Base-by-base conservation (phyloP, 1,140 invertebrate genomes). In the Drosophila asahinai region DNA sequence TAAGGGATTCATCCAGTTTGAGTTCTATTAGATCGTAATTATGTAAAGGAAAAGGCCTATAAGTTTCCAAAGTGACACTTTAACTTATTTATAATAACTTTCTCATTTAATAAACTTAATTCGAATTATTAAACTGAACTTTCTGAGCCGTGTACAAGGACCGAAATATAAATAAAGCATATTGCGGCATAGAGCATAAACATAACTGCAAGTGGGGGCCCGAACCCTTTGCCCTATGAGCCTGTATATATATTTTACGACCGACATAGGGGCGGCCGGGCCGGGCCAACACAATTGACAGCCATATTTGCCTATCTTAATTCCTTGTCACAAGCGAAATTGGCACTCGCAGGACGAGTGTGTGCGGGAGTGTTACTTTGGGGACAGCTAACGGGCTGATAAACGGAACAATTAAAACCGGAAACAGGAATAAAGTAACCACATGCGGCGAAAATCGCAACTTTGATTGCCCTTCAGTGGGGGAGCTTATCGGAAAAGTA, bases 291-390 rank as follows among this genome's bases (percentile, higher is more conserved):
- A 48, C 82, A 82, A 78, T 82, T 81, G 86, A 86, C 86, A 89
- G 82, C 61, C 78, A 58, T 86, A 62, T 70, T 72, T 55, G 79
- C 74, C 81, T 90, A 89, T 89, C 86, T 89, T 89, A 89, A 89
- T 89, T 86, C 89, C 79, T 47, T 90, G 86, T 89, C 86, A 89
- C 66, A 89, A 68, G 59, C 77, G 33, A 77, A 86, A 89, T 89
- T 90, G 86, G 78, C 86, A 90, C 81, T 77, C 66, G 51, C 58
- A 71, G 65, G 67, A 38, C 27, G 62, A 54, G 40, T 45, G 47
- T 62, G 60, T 68, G 67, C 30, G 22, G 49, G 42, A 61, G 66
- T 65, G 48, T 72, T 72, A 71, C 75, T 61, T 60, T 66, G 72
- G 79, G 82, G 79, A 89, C 67, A 82, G 82, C 82, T 64, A 86